Evolutionary conservation across 2,113 vertebrate genomes (phyloP), one percentile per base, ranked within the genome.

Genomic region (Chelonoidis abingdonii): DNA sequence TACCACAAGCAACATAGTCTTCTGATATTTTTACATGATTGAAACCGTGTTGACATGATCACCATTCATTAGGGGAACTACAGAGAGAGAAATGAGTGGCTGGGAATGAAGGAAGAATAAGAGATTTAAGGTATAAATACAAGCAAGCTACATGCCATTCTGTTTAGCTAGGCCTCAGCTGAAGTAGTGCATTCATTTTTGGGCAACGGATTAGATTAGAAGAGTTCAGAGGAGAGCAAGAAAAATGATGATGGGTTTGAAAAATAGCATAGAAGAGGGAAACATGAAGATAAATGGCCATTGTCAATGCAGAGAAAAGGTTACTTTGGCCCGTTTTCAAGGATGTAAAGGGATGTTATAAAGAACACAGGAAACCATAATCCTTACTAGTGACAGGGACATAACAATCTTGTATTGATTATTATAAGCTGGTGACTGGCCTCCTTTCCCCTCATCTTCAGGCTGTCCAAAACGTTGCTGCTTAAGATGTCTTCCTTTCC

Each of bases 31-130:
- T n/a, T 56, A 1, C 87, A 93, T 96, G 83, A 59, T 95, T 93
- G 94, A 95, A 97, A 87, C 75, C 82, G 88, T 96, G 84, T 54
- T 95, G 95, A 95, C 91, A 24, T 56, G 84, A 91, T 88, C 88
- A 84, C 85, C 80, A 82, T 95, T 93, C 38, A 56, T 92, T 93
- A 97, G 85, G 41, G 41, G 41, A 44, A 44, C 24, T 47, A 24
- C 72, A 76, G 84, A 97, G 86, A 75, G 75, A 95, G 90, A 93
- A 59, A 76, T 80, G 54, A 85, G 89, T 93, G 93, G 65, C 84
- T 93, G 89, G 56, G 65, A 92, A 80, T 44, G 24, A 44, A 44
- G 72, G 72, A 75, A 75, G 72, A 27, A 25, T 24, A 76, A 76
- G 72, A 76, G 24, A 10, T 69, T 69, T 22, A 76, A 44, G 72